These are phyloP conservation scores for Scotopteryx bipunctaria DNA, from an alignment of 2,888 invertebrate genomes.

Conservation along the genomic window DNA sequence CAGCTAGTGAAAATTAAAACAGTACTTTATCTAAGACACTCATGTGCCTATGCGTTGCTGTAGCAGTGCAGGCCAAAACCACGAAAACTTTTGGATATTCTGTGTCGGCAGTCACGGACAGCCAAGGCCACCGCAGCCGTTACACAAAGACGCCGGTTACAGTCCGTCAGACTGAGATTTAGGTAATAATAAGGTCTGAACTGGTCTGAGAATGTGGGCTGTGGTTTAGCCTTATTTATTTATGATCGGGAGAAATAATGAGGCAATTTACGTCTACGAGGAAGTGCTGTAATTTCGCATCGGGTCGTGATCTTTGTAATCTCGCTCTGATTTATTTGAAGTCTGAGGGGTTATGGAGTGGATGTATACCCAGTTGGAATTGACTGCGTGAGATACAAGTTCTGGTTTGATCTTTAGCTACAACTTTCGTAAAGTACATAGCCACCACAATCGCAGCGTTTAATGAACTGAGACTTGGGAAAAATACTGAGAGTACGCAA, in stretches of 20 bases:
- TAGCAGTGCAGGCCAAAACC: constrained; percentile 17
- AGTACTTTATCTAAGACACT: constrained; percentile 1
- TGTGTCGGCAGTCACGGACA: constrained; percentile 44
- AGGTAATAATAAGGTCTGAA: constrained; percentile 25
- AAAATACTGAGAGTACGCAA: no score
- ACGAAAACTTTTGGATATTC: constrained; percentile 9
- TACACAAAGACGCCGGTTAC: constrained; percentile 55
- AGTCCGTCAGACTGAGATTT: constrained; percentile 20
- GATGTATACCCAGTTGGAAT: not conserved
- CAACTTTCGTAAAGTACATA: not conserved
- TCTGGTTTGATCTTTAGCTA: not conserved
- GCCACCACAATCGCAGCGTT: no score
- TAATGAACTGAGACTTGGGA: no score
- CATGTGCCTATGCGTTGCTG: constrained; percentile 15
- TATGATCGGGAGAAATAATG: constrained; percentile 30
- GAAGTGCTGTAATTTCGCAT: constrained; percentile 28
- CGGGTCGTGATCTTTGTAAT: constrained; percentile 21
- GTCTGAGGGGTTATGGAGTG: not conserved
- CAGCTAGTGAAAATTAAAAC: no score
- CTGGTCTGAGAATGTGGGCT: constrained; percentile 24
- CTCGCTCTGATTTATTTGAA: constrained; percentile 21
- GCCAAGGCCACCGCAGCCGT: constrained; percentile 60
- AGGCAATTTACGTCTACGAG: constrained; percentile 27
- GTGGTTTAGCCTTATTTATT: constrained; percentile 27
- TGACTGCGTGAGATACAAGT: not conserved